These are phyloP conservation scores for Siderastrea siderea DNA, from an alignment of 92 coral and sea anemone genomes.

Conservation along the genomic window DNA sequence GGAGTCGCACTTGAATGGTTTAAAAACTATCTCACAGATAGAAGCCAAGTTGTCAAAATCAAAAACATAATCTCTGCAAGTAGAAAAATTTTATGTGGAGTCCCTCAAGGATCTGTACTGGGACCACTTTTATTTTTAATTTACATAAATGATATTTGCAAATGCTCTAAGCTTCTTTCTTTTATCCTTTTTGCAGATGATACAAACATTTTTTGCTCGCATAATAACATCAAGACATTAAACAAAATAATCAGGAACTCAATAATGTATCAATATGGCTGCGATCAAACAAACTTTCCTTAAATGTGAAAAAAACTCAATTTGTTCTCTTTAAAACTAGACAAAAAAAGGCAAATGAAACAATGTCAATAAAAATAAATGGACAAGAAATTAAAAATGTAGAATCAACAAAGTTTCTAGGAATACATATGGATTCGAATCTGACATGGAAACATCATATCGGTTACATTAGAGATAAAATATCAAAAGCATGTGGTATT, in stretches of 20 bases:
- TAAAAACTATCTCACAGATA: too few species aligned
- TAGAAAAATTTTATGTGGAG: neutral
- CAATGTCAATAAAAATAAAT: constrained; percentile 4
- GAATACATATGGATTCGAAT: neutral
- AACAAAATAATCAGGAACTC: neutral
- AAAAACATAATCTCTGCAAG: constrained; percentile 8
- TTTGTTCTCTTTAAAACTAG: neutral
- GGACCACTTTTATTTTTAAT: constrained; percentile 31
- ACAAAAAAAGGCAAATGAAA: neutral
- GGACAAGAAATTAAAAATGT: neutral
- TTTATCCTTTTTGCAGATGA: constrained; percentile 44
- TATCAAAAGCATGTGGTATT: neutral
- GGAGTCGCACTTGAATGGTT: too few species aligned
- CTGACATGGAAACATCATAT: neutral
- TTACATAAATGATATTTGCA: constrained; percentile 23
- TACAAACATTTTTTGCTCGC: constrained; percentile 5
- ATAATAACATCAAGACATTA: neutral
- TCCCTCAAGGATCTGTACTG: neutral
- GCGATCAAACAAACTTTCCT: neutral
- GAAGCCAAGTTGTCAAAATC: neutral
- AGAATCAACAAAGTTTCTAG: neutral
- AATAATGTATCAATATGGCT: neutral
- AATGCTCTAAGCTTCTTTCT: neutral
- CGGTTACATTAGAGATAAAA: neutral
- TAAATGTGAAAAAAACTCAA: neutral